Percentiles rank a stretch among this genome's conserved stretches.
Conservation (phyloP, 2,113 vertebrate species). For the Sturnus vulgaris region DNA sequence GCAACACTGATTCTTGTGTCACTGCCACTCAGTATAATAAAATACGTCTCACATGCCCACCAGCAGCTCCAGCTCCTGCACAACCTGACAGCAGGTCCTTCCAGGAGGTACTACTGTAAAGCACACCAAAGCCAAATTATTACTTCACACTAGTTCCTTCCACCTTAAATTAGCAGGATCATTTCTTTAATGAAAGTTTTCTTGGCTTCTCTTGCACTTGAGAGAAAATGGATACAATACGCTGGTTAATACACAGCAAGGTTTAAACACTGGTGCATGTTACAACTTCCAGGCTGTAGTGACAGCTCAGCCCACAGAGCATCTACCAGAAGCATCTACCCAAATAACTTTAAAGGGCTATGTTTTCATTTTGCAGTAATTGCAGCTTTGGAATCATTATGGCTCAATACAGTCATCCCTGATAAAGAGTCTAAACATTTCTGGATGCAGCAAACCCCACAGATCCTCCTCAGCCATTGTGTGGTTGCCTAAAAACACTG, state of each 20-base stretch:
- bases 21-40: neutral
- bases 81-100: neutral
- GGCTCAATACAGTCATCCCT: neutral
- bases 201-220: neutral
- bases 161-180: neutral
- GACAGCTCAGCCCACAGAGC: neutral
- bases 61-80: neutral
- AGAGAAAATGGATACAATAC: neutral
- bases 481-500: neutral
- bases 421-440: neutral
- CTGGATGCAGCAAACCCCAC: neutral
- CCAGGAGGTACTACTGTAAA: neutral
- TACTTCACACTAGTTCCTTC: constrained; percentile 1
- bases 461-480: neutral
- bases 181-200: neutral
- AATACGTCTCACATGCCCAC: neutral
- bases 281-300: neutral
- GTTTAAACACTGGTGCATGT: neutral
- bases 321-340: neutral
- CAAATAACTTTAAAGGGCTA: neutral
- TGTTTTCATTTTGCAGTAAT: neutral
- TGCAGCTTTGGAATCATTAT: neutral
- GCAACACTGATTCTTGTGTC: neutral
- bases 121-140: constrained; percentile 9
- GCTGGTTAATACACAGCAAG: neutral